Conservation (phyloP, 2,113 vertebrate genomes). For the Myrmophylax atrothorax region DNA sequence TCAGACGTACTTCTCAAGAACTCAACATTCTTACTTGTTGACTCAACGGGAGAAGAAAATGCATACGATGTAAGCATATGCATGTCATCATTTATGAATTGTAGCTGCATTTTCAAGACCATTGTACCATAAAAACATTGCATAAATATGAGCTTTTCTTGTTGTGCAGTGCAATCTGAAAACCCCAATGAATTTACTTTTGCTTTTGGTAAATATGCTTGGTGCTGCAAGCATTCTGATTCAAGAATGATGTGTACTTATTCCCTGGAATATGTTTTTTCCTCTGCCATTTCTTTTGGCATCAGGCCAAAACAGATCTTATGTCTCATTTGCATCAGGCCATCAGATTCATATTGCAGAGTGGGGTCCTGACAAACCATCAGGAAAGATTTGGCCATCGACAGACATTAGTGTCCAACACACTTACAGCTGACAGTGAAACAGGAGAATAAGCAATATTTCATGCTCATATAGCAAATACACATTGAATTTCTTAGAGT, state of each 20-base stretch:
- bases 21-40: neutral
- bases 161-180: neutral
- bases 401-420: neutral
- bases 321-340: neutral
- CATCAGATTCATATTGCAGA: neutral
- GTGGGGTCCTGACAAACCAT: slow-evolving; percentile 4
- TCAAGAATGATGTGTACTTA: neutral
- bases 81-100: neutral
- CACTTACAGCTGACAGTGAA: neutral
- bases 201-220: neutral
- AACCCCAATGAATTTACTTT: neutral
- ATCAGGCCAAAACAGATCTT: neutral
- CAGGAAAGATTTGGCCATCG: slow-evolving; percentile 20
- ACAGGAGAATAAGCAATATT: neutral
- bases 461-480: neutral
- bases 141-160: neutral
- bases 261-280: neutral
- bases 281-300: neutral
- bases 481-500: neutral
- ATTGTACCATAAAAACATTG: neutral
- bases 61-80: neutral
- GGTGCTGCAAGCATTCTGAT: neutral
- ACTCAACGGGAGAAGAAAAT: neutral
- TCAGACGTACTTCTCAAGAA: neutral
- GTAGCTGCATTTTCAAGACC: neutral